phyloP scores from a whole-genome alignment of 1,140 invertebrate genomes.

The silkworm (Bombyx mori) region ASM3026992v2 NC_085118.1:5410501-5411000 shows the following conservation, averaged over 20 bases:
- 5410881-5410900: no score
- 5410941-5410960: no score
- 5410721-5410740: slow-evolving; percentile 45
- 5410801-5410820: slow-evolving; percentile 52
- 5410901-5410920: no score
- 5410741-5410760: slow-evolving; percentile 38
- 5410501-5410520: slow-evolving; percentile 41
- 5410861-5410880: no score
- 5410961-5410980: no score
- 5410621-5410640: slow-evolving; percentile 21
- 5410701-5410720: slow-evolving; percentile 33
- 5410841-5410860: neutral
- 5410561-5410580: slow-evolving; percentile 1
- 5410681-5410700: slow-evolving; percentile 52
- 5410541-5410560: slow-evolving; percentile 52
- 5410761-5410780: slow-evolving; percentile 62
- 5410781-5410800: slow-evolving; percentile 52
- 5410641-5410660: slow-evolving; percentile 45
- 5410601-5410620: neutral
- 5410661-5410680: slow-evolving; percentile 49
- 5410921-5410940: no score
- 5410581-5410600: neutral
- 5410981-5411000: no score
- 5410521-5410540: slow-evolving; percentile 55
- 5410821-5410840: slow-evolving; percentile 2